Evolutionary conservation across 1,140 invertebrate genomes (phyloP), one percentile per base, ranked within the genome.

Genomic region (Bombus superbus): DNA sequence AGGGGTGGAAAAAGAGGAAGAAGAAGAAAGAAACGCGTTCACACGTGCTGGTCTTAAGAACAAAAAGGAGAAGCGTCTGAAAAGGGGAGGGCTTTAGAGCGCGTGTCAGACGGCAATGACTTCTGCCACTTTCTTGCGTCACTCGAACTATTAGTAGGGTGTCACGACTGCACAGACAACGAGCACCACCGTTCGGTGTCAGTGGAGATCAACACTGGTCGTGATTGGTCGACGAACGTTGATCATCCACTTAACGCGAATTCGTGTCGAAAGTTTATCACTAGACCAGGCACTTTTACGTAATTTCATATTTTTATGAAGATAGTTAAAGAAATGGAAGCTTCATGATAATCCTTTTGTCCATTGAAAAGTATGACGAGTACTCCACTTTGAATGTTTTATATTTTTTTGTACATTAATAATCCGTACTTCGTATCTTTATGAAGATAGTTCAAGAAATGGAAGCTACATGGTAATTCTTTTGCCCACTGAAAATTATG

Each of bases 51-150:
- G 71, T 68, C 71, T 75, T 82, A 35, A 85, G 84, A 81, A 82
- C 32, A 86, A 85, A 81, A 81, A 85, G 71, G 40, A 86, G 77
- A 73, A 86, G 44, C 35, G 57, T 73, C 69, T 86, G 42, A 44
- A 6, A 59, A 25, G 57, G 53, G 79, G 3, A n/a, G n/a, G 62
- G 84, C 25, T 86, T 86, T 86, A 86, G 75, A 74, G 38, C 71
- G 40, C 71, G 84, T 75, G 84, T 86, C 84, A 81, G 84, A 74
- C 84, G 62, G 62, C 53, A 59, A 86, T 86, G 84, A 86, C 84
- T 86, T 86, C 79, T 82, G 78, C 62, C 84, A 82, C 84, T 71
- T 64, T 75, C 59, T 75, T 18, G 44, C 69, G 72, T 82, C 84
- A 86, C 84, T 82, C 64, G 78, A 69, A 86, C 79, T 75, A 86